Percentiles rank a stretch among this genome's conserved stretches.
Evolutionary conservation across 2,888 invertebrate species (phyloP).

Genomic region (Hirudinaria manillensis): DNA sequence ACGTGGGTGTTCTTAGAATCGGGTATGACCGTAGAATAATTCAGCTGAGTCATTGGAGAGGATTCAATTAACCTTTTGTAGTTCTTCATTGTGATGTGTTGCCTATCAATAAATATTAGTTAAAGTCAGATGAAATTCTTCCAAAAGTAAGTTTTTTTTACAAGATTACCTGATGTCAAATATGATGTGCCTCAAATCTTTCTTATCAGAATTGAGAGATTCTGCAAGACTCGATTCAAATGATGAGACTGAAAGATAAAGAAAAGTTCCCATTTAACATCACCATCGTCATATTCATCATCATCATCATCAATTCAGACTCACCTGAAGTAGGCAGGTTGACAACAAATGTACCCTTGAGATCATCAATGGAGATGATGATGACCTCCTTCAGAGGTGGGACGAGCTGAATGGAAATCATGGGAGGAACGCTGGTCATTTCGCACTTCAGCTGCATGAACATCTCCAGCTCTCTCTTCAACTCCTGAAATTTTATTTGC

Average conservation of each 20-base stretch:
- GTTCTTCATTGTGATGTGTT: slow-evolving; percentile 82
- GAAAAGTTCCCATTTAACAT: background rate
- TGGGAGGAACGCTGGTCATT: background rate
- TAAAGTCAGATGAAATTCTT: background rate
- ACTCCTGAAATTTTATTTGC: slow-evolving; percentile 30
- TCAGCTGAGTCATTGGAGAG: slow-evolving; percentile 40
- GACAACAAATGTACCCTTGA: background rate
- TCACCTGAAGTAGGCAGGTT: background rate
- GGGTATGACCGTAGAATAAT: background rate
- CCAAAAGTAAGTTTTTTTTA: too few relatives aligned
- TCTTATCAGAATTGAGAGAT: slow-evolving; percentile 68
- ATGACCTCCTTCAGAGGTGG: background rate
- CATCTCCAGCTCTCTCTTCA: slow-evolving; percentile 54
- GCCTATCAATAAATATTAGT: slow-evolving; percentile 56
- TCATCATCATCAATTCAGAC: background rate
- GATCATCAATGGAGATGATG: background rate
- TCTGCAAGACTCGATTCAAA: slow-evolving; percentile 71
- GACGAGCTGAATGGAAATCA: background rate
- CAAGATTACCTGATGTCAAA: slow-evolving; percentile 62
- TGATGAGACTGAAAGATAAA: background rate
- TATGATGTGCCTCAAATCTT: slow-evolving; percentile 64
- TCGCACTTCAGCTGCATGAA: slow-evolving; percentile 54
- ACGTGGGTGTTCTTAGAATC: background rate
- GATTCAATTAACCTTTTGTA: slow-evolving; percentile 92
- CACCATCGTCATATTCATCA: background rate